Percentiles rank a stretch among this genome's conserved stretches.
Evolutionary conservation across 2,113 vertebrate species (phyloP).

Genomic region (Octodon degus): DNA sequence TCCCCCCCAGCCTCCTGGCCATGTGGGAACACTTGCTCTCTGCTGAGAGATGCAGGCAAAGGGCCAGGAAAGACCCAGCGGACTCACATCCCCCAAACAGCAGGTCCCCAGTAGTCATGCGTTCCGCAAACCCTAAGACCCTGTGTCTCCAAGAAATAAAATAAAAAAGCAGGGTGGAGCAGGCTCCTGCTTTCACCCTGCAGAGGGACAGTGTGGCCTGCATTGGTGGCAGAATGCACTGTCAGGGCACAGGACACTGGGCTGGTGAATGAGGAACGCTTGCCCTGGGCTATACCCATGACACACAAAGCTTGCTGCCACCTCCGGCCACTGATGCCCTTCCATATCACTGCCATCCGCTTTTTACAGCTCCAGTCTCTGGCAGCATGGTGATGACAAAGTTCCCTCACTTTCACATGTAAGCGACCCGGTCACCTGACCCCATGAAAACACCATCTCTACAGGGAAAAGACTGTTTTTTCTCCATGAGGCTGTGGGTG

Average conservation of each 20-base stretch:
- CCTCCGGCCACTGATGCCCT: not conserved
- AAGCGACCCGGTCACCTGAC: conserved; percentile 68
- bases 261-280: conserved; percentile 64
- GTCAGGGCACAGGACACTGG: too few species aligned
- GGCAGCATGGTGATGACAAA: conserved; percentile 42
- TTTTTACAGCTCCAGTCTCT: conserved; percentile 49
- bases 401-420: conserved; percentile 53
- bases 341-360: conserved; percentile 57
- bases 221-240: too few species aligned
- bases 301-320: not conserved
- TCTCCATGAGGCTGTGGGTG: conserved; percentile 32
- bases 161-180: fast-evolving
- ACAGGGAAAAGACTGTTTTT: not conserved
- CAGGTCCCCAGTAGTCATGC: not conserved
- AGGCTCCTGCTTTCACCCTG: not conserved
- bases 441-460: conserved; percentile 73
- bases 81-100: not conserved
- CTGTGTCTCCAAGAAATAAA: not conserved
- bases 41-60: not conserved
- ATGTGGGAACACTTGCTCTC: not conserved
- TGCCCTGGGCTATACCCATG: not conserved
- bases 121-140: not conserved
- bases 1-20: not conserved
- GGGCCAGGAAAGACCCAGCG: not conserved
- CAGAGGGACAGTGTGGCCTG: not conserved